These are phyloP conservation scores for Ericerus pela DNA, from an alignment of 1,140 invertebrate genomes.

Conservation along the genomic window DNA sequence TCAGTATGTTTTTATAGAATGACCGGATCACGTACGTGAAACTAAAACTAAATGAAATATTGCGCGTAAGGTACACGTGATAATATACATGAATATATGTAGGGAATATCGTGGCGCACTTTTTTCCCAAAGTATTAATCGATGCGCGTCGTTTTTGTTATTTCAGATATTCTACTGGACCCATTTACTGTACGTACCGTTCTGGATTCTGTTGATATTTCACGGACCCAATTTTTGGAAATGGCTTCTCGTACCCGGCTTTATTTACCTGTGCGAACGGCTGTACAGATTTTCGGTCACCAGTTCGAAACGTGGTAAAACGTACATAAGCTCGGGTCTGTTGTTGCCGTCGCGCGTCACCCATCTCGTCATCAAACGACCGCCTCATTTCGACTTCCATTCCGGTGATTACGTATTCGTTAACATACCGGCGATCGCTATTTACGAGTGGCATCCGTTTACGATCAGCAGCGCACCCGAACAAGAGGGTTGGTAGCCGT, in stretches of 20 bases:
- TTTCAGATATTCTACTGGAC: slow-evolving; percentile 86
- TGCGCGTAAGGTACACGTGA: no score
- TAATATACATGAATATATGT: no score
- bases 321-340: slow-evolving; percentile 70
- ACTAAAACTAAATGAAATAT: no score
- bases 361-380: slow-evolving; percentile 71
- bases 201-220: slow-evolving; percentile 70
- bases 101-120: no score
- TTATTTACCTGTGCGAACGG: slow-evolving; percentile 65
- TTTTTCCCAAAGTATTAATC: no score
- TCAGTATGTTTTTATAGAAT: no score
- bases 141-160: no score
- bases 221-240: slow-evolving; percentile 92
- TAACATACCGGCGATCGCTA: slow-evolving; percentile 80
- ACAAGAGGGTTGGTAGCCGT: slow-evolving; percentile 54
- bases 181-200: slow-evolving; percentile 77
- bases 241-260: slow-evolving; percentile 76
- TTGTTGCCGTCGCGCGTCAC: slow-evolving; percentile 73
- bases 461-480: slow-evolving; percentile 92
- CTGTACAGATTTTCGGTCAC: slow-evolving; percentile 47
- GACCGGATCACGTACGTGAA: no score
- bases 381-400: slow-evolving; percentile 70
- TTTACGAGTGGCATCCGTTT: slow-evolving; percentile 94
- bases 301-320: slow-evolving; percentile 53
- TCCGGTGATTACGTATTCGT: slow-evolving; percentile 92